phyloP scores from a whole-genome alignment of 2,888 invertebrate genomes.

The Epinotia bilunana region DNA sequence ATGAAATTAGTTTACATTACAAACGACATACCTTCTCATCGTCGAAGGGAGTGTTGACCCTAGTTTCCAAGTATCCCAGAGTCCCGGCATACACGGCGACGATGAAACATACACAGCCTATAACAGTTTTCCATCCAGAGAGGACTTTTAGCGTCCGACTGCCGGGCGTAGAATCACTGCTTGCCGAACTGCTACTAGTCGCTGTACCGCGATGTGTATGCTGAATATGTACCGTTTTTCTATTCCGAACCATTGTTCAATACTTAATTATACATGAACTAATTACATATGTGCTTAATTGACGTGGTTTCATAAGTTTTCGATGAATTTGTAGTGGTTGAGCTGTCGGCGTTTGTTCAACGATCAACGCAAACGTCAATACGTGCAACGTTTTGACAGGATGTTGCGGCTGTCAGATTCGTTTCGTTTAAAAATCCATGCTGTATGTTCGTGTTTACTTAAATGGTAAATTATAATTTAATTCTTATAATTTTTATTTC shows the following conservation, averaged over 20 bases:
- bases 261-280: conserved; percentile 45
- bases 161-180: conserved; percentile 57
- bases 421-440: conserved; percentile 13
- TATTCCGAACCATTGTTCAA: conserved; percentile 68
- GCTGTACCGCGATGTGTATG: conserved; percentile 63
- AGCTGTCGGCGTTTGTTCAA: conserved; percentile 44
- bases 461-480: neutral
- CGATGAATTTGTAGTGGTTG: conserved; percentile 46
- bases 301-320: conserved; percentile 54
- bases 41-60: conserved; percentile 94
- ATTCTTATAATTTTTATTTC: neutral
- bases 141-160: conserved; percentile 59
- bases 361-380: conserved; percentile 48
- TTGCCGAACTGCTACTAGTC: conserved; percentile 66
- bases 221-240: conserved; percentile 61
- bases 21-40: conserved; percentile 86
- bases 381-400: conserved; percentile 33
- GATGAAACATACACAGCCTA: conserved; percentile 86
- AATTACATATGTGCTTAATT: conserved; percentile 53
- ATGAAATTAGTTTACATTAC: neutral
- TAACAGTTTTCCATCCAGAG: conserved; percentile 84
- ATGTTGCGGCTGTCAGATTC: neutral
- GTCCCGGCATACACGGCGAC: conserved; percentile 91
- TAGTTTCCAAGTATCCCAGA: conserved; percentile 93
- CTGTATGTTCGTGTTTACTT: neutral